Evolutionary conservation across 2,797 vertebrate genomes (phyloP).

Genomic region (Nannoperca australis): DNA sequence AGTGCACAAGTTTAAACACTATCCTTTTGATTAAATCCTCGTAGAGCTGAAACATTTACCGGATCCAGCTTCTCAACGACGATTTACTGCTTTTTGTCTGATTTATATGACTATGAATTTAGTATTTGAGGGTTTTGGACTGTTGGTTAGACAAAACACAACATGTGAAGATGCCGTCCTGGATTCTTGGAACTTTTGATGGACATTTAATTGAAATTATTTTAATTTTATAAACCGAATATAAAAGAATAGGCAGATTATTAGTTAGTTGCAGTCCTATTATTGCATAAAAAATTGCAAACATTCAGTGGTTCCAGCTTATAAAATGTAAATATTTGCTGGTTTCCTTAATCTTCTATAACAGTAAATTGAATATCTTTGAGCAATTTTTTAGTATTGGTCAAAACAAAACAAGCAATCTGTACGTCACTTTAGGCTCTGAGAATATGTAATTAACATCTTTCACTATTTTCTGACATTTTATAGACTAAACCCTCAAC

Average conservation of each 20-base stretch:
- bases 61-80: not conserved
- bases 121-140: not conserved
- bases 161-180: not conserved
- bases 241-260: not conserved
- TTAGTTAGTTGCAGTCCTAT: not conserved
- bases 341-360: not conserved
- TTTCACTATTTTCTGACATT: not conserved
- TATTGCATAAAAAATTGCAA: not conserved
- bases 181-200: not conserved
- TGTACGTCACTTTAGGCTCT: not conserved
- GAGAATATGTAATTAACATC: not conserved
- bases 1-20: not conserved
- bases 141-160: not conserved
- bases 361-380: not conserved
- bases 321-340: not conserved
- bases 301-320: not conserved
- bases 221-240: not conserved
- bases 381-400: not conserved
- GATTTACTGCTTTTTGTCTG: not conserved
- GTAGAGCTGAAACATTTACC: not conserved
- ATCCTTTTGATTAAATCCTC: not conserved
- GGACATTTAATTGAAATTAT: not conserved
- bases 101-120: not conserved
- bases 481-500: not conserved
- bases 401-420: not conserved